Evolutionary conservation across 2,113 vertebrate genomes (phyloP).

Genomic region (Paradisaea rubra): DNA sequence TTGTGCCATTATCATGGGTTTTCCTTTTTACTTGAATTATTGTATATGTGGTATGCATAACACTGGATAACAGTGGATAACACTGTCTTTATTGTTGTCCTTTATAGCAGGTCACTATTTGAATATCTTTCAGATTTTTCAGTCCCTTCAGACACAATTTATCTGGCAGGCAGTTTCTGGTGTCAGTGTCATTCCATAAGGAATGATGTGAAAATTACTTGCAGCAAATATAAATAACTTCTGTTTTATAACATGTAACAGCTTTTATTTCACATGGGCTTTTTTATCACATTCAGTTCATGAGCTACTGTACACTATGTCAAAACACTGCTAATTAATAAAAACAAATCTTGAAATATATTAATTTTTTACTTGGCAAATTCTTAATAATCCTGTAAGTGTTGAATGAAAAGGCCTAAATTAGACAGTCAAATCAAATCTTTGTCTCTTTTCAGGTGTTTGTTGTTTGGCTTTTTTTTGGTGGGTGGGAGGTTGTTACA

Average conservation of each 20-base stretch:
- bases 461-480: background rate
- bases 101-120: background rate
- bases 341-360: background rate
- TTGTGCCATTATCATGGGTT: accelerated
- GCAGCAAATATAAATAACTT: background rate
- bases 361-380: background rate
- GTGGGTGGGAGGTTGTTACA: accelerated
- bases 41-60: background rate
- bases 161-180: background rate
- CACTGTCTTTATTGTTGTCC: background rate
- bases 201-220: background rate
- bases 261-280: background rate
- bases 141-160: background rate
- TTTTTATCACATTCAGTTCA: background rate
- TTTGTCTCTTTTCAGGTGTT: background rate
- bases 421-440: background rate
- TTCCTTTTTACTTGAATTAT: background rate
- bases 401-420: background rate
- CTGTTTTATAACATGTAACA: background rate
- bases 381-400: background rate
- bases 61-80: background rate
- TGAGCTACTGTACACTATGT: background rate
- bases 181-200: background rate
- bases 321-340: background rate
- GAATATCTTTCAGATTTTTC: background rate